A percentile compares a stretch with the other conserved stretches of the same genome.
Conservation (phyloP, 2,888 invertebrate genomes). For the Drosophila pseudotakahashii region DNA sequence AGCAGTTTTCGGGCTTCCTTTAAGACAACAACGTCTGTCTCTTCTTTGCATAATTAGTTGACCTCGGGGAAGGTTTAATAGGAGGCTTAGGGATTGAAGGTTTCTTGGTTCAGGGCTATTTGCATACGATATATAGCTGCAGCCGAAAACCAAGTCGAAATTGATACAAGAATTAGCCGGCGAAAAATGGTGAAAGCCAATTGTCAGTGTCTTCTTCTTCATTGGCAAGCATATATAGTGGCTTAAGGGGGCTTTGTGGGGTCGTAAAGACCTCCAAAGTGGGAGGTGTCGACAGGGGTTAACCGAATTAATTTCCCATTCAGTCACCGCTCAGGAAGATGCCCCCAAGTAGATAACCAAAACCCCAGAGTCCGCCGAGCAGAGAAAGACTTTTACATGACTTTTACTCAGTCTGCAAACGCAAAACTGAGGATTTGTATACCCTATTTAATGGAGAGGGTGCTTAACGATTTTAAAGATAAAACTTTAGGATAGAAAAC, state of each 20-base stretch:
- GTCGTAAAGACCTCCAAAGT: constrained; percentile 48
- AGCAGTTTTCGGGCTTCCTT: constrained; percentile 47
- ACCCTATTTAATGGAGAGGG: not conserved
- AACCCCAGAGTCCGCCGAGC: constrained; percentile 15
- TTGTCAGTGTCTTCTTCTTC: constrained; percentile 60
- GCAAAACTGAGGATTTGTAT: constrained; percentile 1
- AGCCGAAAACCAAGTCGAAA: constrained; percentile 30
- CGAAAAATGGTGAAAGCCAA: constrained; percentile 53
- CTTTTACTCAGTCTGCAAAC: constrained; percentile 19
- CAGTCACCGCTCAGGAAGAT: constrained; percentile 58
- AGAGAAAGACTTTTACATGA: constrained; percentile 32
- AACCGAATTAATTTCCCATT: constrained; percentile 78
- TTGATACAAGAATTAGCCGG: constrained; percentile 19
- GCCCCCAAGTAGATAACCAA: constrained; percentile 61
- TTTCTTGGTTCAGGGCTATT: constrained; percentile 20
- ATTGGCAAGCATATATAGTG: constrained; percentile 10
- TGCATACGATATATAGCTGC: constrained; percentile 13
- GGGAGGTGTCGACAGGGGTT: constrained; percentile 77
- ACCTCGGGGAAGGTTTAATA: constrained; percentile 11
- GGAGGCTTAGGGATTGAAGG: constrained; percentile 26
- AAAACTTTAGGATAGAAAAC: no score
- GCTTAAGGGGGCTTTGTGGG: constrained; percentile 13
- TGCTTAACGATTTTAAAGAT: not conserved
- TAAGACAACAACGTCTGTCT: constrained; percentile 14
- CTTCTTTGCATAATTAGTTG: constrained; percentile 71